Evolutionary conservation across 2,888 invertebrate genomes (phyloP).

Genomic region (Spilosoma lubricipeda): DNA sequence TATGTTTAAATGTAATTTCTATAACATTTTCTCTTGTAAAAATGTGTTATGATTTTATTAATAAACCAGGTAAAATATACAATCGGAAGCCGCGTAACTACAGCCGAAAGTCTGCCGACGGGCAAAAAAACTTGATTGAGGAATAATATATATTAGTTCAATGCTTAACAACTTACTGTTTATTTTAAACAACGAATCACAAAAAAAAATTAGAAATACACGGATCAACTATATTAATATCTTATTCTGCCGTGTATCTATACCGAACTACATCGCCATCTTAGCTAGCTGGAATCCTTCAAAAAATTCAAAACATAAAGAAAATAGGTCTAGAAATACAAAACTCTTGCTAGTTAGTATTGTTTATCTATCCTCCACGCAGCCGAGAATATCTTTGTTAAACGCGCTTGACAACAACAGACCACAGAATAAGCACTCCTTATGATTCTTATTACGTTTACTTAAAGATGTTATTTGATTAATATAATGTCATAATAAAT

Average conservation of each 20-base stretch:
- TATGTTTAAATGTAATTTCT: not conserved
- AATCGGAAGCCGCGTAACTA: too few relatives aligned
- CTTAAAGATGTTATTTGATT: slow-evolving; percentile 6
- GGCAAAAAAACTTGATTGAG: too few relatives aligned
- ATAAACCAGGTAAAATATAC: too few relatives aligned
- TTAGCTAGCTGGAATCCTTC: not conserved
- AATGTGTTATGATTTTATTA: not conserved
- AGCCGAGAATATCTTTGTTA: slow-evolving; percentile 50
- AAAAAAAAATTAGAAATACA: too few relatives aligned
- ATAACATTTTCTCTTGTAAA: not conserved
- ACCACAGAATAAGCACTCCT: not conserved
- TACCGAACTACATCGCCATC: not conserved
- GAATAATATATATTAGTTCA: too few relatives aligned
- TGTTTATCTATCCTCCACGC: slow-evolving; percentile 44
- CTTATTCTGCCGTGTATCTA: too few relatives aligned
- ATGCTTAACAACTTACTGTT: too few relatives aligned
- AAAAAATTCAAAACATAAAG: not conserved
- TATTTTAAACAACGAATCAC: too few relatives aligned
- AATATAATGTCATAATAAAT: not conserved
- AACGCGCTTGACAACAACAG: slow-evolving; percentile 39
- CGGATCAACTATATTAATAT: too few relatives aligned
- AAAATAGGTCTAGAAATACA: not conserved
- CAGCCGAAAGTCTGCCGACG: too few relatives aligned
- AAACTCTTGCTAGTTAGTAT: slow-evolving; percentile 3
- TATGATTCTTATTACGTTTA: slow-evolving; percentile 9